A percentile compares a stretch with the other conserved stretches of the same genome.
Evolutionary conservation across 2,113 vertebrate species (phyloP).

Genomic region (Micromys minutus): DNA sequence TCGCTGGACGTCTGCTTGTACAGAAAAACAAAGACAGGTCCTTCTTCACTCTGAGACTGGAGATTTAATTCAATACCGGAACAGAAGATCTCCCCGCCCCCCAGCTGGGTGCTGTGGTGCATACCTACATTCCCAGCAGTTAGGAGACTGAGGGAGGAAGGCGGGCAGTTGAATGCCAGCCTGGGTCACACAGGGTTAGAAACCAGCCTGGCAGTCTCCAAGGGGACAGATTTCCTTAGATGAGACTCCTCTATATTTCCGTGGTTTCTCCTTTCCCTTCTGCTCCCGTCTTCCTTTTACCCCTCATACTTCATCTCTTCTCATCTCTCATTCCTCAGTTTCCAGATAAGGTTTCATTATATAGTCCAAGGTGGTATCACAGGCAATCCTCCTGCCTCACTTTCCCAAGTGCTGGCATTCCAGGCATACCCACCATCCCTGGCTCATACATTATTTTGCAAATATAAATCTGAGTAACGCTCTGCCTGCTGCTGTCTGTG

Average conservation of each 20-base stretch:
- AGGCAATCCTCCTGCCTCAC: not conserved
- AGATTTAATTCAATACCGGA: conserved; percentile 46
- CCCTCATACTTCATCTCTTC: not conserved
- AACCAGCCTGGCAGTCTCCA: not conserved
- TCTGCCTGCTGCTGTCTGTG: not conserved
- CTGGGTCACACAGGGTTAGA: not conserved
- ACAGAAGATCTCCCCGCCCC: conserved; percentile 8
- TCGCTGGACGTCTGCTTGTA: not conserved
- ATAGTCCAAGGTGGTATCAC: not conserved
- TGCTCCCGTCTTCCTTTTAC: too few relatives aligned
- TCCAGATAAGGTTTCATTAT: not conserved
- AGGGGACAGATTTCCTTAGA: not conserved
- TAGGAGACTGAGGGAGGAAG: not conserved
- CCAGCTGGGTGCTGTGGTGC: not conserved
- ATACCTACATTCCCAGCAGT: not conserved
- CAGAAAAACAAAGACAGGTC: conserved; percentile 11
- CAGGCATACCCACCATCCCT: not conserved
- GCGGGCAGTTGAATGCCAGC: not conserved
- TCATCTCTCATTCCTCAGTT: not conserved
- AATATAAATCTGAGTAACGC: not conserved
- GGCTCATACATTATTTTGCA: not conserved
- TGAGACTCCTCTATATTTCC: too few relatives aligned
- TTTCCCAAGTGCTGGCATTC: not conserved
- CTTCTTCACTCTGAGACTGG: conserved; percentile 20
- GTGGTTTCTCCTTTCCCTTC: not conserved